Evolutionary conservation across 2,113 vertebrate genomes (phyloP).

Genomic region (Melanotaenia duboulayi): DNA sequence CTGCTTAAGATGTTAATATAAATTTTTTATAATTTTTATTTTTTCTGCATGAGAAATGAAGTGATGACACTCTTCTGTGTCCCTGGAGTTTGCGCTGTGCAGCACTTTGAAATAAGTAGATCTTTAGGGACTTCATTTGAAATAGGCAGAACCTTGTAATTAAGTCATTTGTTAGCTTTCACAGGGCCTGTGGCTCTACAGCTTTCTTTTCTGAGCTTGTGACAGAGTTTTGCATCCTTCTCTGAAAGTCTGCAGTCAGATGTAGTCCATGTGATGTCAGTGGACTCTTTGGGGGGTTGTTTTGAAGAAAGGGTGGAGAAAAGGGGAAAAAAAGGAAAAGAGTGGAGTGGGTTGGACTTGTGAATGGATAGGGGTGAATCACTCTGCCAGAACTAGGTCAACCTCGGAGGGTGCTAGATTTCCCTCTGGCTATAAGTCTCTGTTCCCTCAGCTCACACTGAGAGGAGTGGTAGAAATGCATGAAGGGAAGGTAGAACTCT

Average conservation of each 20-base stretch:
- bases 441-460: conserved; percentile 13
- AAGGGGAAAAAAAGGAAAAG: not conserved
- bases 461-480: conserved; percentile 27
- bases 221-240: conserved; percentile 25
- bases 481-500: conserved; percentile 6
- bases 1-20: not conserved
- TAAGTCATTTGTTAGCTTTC: conserved; percentile 57
- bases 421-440: conserved; percentile 70
- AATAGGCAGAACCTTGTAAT: conserved; percentile 53
- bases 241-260: conserved; percentile 33
- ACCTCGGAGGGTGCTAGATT: conserved; percentile 69
- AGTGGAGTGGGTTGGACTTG: conserved; percentile 41
- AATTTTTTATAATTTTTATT: conserved; percentile 4
- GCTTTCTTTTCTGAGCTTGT: conserved; percentile 36
- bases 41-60: conserved; percentile 13
- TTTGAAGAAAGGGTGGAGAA: conserved; percentile 37
- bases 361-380: conserved; percentile 76
- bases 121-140: conserved; percentile 61
- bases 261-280: conserved; percentile 41
- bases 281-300: conserved; percentile 45
- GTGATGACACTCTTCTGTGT: conserved; percentile 12
- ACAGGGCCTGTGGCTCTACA: conserved; percentile 3
- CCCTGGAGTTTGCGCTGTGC: conserved; percentile 9
- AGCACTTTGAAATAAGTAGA: conserved; percentile 36
- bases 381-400: conserved; percentile 79